Evolutionary conservation across 2,888 invertebrate species (phyloP), one percentile per base, ranked within the genome.

Genomic region (Drosophila quinaria): DNA sequence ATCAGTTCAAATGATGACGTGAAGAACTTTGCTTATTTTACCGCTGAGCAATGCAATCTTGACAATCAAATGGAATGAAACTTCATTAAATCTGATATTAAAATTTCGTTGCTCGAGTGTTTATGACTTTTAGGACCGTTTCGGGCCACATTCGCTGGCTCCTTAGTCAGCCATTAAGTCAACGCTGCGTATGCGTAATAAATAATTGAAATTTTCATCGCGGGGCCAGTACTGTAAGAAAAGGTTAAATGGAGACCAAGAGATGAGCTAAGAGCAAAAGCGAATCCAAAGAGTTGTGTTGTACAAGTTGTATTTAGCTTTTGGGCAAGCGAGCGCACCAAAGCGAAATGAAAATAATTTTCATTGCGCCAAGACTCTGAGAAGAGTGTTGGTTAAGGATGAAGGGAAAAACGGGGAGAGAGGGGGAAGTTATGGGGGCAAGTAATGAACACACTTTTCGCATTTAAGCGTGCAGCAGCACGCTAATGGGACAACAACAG

Each of bases 361-460:
- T 86, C 86, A 86, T 80, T 86, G 80, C 86, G 61, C 70, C 31
- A 74, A 78, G 79, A 78, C 79, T 56, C 44, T 56, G 54, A 35
- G 22, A 39, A 19, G 29, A 50, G 50, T 19, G 50, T 19, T 31
- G 41, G 22, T 37, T 25, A 13, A 8, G 37, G 29, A 31, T n/a
- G 19, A 4, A 29, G 58, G 9, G 11, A 0, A n/a, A 15, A 1
- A 5, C 13, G 8, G 2, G 0, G 15, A 3, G 6, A 10, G 19
- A 8, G 22, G 33, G 22, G 3, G 35, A 46, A 62, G 61, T 63
- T 56, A 39, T 63, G 55, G 59, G 59, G 71, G 44, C 62, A 69
- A 83, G 84, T 88, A 89, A 87, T 89, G 89, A 86, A 86, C 86
- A 86, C 87, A 86, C 85, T 86, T 86, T 86, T 86, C 87, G 87